A percentile compares a stretch with the other conserved stretches of the same genome.
Evolutionary conservation across 2,113 vertebrate species (phyloP).

Genomic region (Ceyx margarethae): DNA sequence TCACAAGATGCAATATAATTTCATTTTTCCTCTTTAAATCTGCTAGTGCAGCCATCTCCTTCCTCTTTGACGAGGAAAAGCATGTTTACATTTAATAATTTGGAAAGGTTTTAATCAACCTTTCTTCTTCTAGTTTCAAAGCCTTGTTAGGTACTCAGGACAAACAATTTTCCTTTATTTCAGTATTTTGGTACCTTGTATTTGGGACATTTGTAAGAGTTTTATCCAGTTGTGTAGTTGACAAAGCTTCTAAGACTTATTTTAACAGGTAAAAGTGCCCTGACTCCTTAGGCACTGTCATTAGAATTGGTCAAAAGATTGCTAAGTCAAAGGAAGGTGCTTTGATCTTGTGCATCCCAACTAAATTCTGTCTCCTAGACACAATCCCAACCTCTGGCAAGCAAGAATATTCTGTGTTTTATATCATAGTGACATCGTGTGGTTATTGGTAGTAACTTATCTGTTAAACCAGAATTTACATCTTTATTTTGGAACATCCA

Average conservation of each 20-base stretch:
- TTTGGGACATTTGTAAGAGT: neutral
- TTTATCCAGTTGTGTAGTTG: neutral
- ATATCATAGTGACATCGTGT: conserved; percentile 43
- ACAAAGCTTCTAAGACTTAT: neutral
- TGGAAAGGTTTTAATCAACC: neutral
- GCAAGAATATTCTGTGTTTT: neutral
- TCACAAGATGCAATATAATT: neutral
- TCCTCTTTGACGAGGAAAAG: neutral
- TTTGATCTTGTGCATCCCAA: neutral
- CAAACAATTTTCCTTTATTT: neutral
- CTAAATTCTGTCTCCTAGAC: neutral
- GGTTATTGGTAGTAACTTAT: neutral
- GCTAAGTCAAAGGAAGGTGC: neutral
- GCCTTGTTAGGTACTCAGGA: neutral
- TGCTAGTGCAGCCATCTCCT: neutral
- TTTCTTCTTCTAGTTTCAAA: neutral
- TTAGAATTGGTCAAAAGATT: neutral
- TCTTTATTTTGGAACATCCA: neutral
- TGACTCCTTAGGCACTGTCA: neutral
- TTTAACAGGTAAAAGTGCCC: neutral
- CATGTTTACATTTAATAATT: neutral
- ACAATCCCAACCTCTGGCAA: neutral
- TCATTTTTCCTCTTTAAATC: neutral
- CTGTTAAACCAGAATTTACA: neutral
- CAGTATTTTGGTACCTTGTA: neutral